These are phyloP conservation scores for Thecophora atra DNA, from an alignment of 2,888 invertebrate genomes.

Conservation along the genomic window DNA sequence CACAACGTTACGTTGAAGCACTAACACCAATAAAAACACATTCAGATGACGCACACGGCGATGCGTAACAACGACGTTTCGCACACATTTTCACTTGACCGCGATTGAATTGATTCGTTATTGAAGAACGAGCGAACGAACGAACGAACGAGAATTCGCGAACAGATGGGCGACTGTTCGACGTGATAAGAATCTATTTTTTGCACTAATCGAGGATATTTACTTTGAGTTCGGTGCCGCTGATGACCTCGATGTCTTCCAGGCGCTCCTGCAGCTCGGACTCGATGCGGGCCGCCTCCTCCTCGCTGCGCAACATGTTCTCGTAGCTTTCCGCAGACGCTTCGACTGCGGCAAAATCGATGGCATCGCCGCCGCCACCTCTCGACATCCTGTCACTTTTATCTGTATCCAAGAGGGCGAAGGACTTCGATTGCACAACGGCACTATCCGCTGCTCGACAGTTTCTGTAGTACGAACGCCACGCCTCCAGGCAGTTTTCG, in stretches of 20 bases:
- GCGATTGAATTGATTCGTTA: no score
- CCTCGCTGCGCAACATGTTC: slow-evolving; percentile 27
- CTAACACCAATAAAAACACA: no score
- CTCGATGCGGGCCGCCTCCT: slow-evolving; percentile 3
- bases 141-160: no score
- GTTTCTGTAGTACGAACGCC: slow-evolving; percentile 43
- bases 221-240: slow-evolving; percentile 58
- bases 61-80: no score
- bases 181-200: no score
- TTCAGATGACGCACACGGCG: no score
- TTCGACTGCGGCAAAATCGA: slow-evolving; percentile 62
- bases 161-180: no score
- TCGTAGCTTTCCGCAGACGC: slow-evolving; percentile 51
- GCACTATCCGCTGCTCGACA: not conserved
- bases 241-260: slow-evolving; percentile 57
- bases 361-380: slow-evolving; percentile 44
- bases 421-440: slow-evolving; percentile 29
- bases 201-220: slow-evolving; percentile 32
- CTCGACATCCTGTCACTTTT: slow-evolving; percentile 41
- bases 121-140: no score
- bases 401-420: not conserved
- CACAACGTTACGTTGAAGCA: no score
- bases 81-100: no score
- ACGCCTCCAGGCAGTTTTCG: slow-evolving; percentile 55
- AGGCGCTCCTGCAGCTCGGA: slow-evolving; percentile 28